Evolutionary conservation across 2,113 vertebrate species (phyloP), one percentile per base, ranked within the genome.

Genomic region (Oreochromis spilurus): DNA sequence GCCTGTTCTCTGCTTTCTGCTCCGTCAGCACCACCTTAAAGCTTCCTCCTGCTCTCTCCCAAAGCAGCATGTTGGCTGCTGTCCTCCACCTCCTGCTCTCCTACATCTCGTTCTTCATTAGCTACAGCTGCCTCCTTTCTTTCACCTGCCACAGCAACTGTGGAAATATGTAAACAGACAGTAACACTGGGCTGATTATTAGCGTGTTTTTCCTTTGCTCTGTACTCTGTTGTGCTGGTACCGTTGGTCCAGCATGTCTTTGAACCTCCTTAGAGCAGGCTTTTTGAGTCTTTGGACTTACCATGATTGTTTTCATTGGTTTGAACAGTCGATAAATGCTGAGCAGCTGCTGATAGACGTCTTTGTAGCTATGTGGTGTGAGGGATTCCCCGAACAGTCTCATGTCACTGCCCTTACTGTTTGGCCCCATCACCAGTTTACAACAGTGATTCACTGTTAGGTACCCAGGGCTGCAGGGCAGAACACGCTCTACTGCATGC

Each of bases 401-500:
- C 9, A 2, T 3, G 21, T 72, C 21, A 21, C 65, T 5, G 26
- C 16, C 1, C 65, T 16, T 24, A 24, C 65, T 72, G 67, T 5
- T 26, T 29, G 67, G 0, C 40, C 19, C 67, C 14, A 16, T 45
- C 40, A 17, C 48, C 21, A 4, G 0, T 72, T 72, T 17, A 48
- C 67, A 45, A 1, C 65, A 70, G n/a, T 3, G 21, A 45, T 11
- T 48, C 9, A 0, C 70, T 8, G 16, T 31, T 50, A 50, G 26
- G 16, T 19, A 4, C 43, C 40, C 43, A 3, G 2, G 4, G 4
- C 67, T 75, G 40, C 67, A 29, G 67, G 40, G 21, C 67, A 45
- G 0, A 7, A 75, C 5, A 2, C 0, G 26, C 40, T 48, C 3
- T 17, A 11, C 70, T 29, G 43, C 40, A 10, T 0, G 70, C 43